Percentiles rank a stretch among this genome's conserved stretches.
These are phyloP conservation scores for Epinotia bilunana DNA, from an alignment of 2,888 invertebrate genomes.

Conservation along the genomic window DNA sequence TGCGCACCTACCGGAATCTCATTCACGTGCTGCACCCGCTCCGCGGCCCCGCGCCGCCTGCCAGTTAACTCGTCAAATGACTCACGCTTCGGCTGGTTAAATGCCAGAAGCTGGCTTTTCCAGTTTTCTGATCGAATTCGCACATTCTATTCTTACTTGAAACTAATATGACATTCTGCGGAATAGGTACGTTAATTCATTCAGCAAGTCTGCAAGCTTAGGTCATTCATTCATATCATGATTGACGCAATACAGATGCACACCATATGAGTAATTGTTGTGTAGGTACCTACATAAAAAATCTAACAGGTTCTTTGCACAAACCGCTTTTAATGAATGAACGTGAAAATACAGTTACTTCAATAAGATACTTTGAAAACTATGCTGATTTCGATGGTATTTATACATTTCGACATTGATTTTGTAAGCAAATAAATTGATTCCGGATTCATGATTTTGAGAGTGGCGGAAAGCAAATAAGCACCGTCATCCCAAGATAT, in stretches of 20 bases:
- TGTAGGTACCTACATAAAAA: slow-evolving; percentile 19
- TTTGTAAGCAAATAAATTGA: background rate
- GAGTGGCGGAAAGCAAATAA: slow-evolving; percentile 32
- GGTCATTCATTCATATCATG: slow-evolving; percentile 22
- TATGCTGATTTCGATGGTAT: background rate
- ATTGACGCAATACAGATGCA: slow-evolving; percentile 13
- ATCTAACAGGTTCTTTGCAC: slow-evolving; percentile 32
- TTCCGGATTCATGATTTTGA: background rate
- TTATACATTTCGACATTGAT: background rate
- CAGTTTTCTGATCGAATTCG: slow-evolving; percentile 81
- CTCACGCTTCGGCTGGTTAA: slow-evolving; percentile 80
- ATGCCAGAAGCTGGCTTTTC: slow-evolving; percentile 82
- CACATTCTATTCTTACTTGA: slow-evolving; percentile 71
- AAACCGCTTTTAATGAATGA: slow-evolving; percentile 34
- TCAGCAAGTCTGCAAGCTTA: slow-evolving; percentile 40
- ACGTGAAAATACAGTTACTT: slow-evolving; percentile 22
- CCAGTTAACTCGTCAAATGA: slow-evolving; percentile 83
- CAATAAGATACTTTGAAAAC: background rate
- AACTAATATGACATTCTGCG: slow-evolving; percentile 55
- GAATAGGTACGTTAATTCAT: slow-evolving; percentile 50
- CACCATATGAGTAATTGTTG: slow-evolving; percentile 14
- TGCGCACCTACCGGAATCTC: slow-evolving; percentile 84
- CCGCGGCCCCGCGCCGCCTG: slow-evolving; percentile 64
- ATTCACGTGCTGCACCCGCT: slow-evolving; percentile 78
- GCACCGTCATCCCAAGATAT: slow-evolving; percentile 52